Conservation (phyloP, 2,113 vertebrate genomes). For the Thunnus maccoyii region DNA sequence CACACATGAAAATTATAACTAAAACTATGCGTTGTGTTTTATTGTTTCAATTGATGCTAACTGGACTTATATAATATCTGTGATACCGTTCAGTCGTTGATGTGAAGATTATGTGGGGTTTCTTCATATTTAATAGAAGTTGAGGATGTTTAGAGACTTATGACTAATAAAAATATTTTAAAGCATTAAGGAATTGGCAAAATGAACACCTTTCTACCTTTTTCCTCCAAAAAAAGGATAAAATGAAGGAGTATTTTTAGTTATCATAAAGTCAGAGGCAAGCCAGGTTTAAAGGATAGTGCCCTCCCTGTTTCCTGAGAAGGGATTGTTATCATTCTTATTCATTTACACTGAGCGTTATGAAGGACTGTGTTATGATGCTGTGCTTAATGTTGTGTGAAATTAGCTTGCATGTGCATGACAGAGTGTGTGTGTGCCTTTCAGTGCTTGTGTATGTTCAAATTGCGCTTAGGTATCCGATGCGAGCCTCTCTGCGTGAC, state of each 20-base stretch:
- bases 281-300: conserved; percentile 16
- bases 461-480: conserved; percentile 27
- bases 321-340: conserved; percentile 37
- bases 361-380: conserved; percentile 64
- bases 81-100: neutral
- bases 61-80: neutral
- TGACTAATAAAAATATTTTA: neutral
- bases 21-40: too few relatives aligned
- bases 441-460: conserved; percentile 40
- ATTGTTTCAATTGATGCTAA: too few relatives aligned
- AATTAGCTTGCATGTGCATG: conserved; percentile 67
- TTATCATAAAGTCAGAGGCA: conserved; percentile 3
- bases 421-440: conserved; percentile 15
- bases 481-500: conserved; percentile 18
- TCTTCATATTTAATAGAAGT: neutral
- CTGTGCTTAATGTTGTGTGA: conserved; percentile 78
- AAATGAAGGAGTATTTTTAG: neutral
- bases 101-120: neutral
- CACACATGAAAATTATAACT: too few relatives aligned
- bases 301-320: conserved; percentile 21
- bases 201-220: neutral
- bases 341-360: conserved; percentile 57
- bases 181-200: conserved; percentile 1
- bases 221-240: neutral
- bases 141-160: neutral